Conservation (phyloP, 1,140 invertebrate genomes). For the Pristionchus pacificus region DNA sequence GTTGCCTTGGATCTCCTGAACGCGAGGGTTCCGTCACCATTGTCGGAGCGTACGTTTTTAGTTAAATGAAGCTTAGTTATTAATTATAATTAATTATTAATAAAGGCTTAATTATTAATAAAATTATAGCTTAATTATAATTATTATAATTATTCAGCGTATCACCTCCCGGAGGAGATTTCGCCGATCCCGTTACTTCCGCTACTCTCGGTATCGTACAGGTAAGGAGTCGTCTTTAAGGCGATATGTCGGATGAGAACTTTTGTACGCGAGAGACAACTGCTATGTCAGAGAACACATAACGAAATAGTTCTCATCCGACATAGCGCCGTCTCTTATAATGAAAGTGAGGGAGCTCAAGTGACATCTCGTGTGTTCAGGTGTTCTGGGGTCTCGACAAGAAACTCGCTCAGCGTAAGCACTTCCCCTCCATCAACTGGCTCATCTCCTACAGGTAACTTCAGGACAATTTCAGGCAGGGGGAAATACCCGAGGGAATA, state of each 20-base stretch:
- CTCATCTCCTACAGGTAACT: slow-evolving; percentile 83
- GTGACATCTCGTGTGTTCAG: too few species aligned
- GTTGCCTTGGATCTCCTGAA: slow-evolving; percentile 92
- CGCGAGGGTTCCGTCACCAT: slow-evolving; percentile 96
- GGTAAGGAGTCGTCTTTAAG: too few species aligned
- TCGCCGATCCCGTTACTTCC: slow-evolving; percentile 98
- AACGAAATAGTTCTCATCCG: too few species aligned
- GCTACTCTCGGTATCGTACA: slow-evolving; percentile 98
- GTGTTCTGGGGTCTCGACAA: slow-evolving; percentile 99
- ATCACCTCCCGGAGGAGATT: slow-evolving; percentile 98
- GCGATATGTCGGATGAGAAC: too few species aligned
- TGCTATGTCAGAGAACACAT: too few species aligned
- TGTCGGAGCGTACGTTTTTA: slow-evolving; percentile 76
- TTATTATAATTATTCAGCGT: slow-evolving; percentile 64
- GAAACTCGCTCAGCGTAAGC: slow-evolving; percentile 96
- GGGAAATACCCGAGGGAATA: background rate
- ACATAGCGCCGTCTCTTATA: too few species aligned
- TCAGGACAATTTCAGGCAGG: slow-evolving; percentile 10
- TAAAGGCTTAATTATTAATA: background rate
- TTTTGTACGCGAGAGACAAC: too few species aligned
- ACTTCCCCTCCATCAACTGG: slow-evolving; percentile 99
- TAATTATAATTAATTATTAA: slow-evolving; percentile 11
- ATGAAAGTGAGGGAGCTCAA: too few species aligned
- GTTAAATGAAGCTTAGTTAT: too few species aligned
- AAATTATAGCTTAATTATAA: slow-evolving; percentile 19